Percentiles rank a stretch among this genome's conserved stretches.
phyloP scores from a whole-genome alignment of 2,888 invertebrate genomes.

The Meteorus colon region DNA sequence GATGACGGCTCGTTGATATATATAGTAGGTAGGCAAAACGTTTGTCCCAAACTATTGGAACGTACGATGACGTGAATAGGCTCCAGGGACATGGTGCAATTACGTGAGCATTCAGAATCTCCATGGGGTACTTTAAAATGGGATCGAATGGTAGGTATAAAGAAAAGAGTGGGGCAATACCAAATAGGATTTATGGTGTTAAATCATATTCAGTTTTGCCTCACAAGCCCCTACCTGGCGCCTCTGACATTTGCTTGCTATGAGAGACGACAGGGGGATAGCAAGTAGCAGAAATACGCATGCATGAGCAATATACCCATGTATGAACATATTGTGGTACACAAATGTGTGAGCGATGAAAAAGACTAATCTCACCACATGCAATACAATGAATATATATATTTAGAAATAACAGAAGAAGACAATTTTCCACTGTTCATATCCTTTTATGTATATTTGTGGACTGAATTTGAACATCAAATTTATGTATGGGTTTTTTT shows the following conservation, averaged over 20 bases:
- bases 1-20: background rate
- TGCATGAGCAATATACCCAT: background rate
- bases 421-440: no score
- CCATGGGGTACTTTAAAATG: constrained; percentile 55
- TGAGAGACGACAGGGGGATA: constrained; percentile 28
- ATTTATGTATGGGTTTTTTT: no score
- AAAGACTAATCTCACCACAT: constrained; percentile 20
- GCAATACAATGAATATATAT: background rate
- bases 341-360: constrained; percentile 34
- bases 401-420: no score
- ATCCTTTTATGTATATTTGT: no score
- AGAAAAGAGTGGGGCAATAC: no score
- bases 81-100: constrained; percentile 51
- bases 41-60: constrained; percentile 31
- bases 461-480: no score
- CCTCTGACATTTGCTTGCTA: constrained; percentile 47
- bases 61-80: constrained; percentile 45
- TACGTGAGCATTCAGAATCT: constrained; percentile 54
- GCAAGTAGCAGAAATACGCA: constrained; percentile 22
- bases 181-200: no score
- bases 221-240: constrained; percentile 53
- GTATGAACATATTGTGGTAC: background rate
- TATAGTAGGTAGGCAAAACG: constrained; percentile 23
- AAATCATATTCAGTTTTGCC: no score
- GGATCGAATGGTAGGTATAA: constrained; percentile 34